These are phyloP conservation scores for Melanotaenia maccullochi DNA, from an alignment of 2,797 vertebrate genomes.

Conservation along the genomic window DNA sequence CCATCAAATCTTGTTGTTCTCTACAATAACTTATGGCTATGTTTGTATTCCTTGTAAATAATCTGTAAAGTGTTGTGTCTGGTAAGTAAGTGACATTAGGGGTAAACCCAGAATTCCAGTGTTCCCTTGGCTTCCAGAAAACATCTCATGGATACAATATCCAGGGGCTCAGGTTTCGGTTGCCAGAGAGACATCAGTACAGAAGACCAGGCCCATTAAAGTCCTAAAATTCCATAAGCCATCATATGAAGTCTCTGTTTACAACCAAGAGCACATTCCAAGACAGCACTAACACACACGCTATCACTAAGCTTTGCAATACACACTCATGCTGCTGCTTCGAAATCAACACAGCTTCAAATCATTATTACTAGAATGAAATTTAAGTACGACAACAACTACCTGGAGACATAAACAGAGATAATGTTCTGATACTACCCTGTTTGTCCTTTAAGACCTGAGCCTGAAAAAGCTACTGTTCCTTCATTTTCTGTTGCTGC, in stretches of 20 bases:
- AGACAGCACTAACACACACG: slow-evolving; percentile 41
- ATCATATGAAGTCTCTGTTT: slow-evolving; percentile 74
- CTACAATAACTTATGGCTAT: background rate
- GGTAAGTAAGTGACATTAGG: slow-evolving; percentile 25
- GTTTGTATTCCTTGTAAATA: background rate
- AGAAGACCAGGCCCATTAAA: slow-evolving; percentile 48
- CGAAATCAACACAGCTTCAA: slow-evolving; percentile 21
- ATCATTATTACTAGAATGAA: slow-evolving; percentile 28
- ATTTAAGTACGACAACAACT: slow-evolving; percentile 16
- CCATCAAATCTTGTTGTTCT: background rate
- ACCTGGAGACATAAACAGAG: background rate
- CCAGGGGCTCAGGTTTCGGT: slow-evolving; percentile 71
- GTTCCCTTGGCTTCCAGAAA: slow-evolving; percentile 50
- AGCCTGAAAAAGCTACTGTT: background rate
- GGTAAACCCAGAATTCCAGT: slow-evolving; percentile 52
- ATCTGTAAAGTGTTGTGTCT: slow-evolving; percentile 6
- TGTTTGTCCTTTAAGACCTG: background rate
- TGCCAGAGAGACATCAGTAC: slow-evolving; percentile 59
- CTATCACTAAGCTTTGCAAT: slow-evolving; percentile 24
- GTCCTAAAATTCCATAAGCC: slow-evolving; percentile 58
- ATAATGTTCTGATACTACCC: slow-evolving; percentile 7
- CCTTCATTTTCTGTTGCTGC: slow-evolving; percentile 1
- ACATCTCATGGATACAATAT: slow-evolving; percentile 60
- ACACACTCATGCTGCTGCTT: slow-evolving; percentile 17
- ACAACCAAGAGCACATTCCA: slow-evolving; percentile 75